Conservation (phyloP, 2,797 vertebrate genomes). For the Enteromius thamalakanensis region DNA sequence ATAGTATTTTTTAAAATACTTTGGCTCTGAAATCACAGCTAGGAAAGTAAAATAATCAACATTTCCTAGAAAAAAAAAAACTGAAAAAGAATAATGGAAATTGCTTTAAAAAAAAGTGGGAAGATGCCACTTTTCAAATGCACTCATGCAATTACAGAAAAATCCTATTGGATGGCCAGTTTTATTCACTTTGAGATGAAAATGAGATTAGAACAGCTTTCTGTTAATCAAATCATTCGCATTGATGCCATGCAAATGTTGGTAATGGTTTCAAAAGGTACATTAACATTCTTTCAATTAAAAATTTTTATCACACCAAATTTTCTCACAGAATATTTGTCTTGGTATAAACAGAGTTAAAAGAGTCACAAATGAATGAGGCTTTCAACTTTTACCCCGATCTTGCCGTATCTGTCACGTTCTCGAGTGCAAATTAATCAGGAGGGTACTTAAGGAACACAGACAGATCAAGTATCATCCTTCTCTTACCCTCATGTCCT, state of each 20-base stretch:
- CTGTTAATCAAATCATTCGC: not conserved
- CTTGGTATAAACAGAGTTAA: not conserved
- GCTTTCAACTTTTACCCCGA: not conserved
- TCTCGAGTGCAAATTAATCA: not conserved
- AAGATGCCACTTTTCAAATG: conserved; percentile 17
- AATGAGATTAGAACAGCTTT: not conserved
- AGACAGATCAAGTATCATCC: too few species aligned
- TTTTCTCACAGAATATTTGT: not conserved
- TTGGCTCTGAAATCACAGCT: not conserved
- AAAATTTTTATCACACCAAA: not conserved
- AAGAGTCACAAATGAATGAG: conserved; percentile 3
- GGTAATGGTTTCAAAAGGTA: not conserved
- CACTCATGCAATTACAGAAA: not conserved
- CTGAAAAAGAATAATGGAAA: not conserved
- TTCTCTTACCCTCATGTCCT: not conserved
- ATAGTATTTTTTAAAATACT: not conserved
- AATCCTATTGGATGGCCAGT: not conserved
- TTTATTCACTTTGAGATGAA: conserved; percentile 7
- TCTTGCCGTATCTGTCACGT: not conserved
- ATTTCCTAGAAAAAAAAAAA: not conserved
- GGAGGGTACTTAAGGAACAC: not conserved
- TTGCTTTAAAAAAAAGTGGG: conserved; percentile 7
- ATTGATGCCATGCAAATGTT: not conserved
- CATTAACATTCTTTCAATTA: not conserved
- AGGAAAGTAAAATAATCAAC: not conserved